Evolutionary conservation across 2,797 vertebrate species (phyloP).

Genomic region (Alauda arvensis): DNA sequence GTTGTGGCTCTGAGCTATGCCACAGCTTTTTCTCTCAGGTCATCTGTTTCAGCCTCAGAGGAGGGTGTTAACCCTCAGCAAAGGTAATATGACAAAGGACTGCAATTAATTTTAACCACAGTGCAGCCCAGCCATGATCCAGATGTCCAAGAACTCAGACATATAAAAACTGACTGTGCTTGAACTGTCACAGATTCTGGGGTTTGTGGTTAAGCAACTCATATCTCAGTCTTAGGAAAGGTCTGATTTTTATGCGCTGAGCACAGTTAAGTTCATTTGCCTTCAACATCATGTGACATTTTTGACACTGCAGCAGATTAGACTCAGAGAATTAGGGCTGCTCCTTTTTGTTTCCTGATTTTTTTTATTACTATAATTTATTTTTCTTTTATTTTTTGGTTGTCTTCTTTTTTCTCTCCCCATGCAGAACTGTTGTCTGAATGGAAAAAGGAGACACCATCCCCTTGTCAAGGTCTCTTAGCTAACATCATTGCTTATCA

Average conservation of each 20-base stretch:
- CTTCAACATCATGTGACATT: neutral
- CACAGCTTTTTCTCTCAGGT: neutral
- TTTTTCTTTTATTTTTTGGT: accelerated
- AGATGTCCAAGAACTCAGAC: neutral
- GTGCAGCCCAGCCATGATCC: neutral
- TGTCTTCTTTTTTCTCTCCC: neutral
- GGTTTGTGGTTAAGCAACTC: neutral
- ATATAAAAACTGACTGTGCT: neutral
- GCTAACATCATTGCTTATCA: neutral
- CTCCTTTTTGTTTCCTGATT: accelerated
- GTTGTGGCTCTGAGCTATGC: neutral
- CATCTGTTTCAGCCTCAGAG: neutral
- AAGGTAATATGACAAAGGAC: neutral
- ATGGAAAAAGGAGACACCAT: neutral
- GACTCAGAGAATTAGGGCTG: neutral
- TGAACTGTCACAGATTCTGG: neutral
- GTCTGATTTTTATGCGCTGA: neutral
- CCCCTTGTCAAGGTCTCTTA: neutral
- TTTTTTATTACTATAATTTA: no score
- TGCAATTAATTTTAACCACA: slow-evolving; percentile 12
- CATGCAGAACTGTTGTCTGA: neutral
- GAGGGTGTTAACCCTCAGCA: neutral
- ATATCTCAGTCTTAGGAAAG: neutral
- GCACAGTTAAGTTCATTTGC: neutral
- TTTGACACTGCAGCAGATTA: neutral